phyloP scores from a whole-genome alignment of 2,888 invertebrate genomes.

The Agrotis puta region DNA sequence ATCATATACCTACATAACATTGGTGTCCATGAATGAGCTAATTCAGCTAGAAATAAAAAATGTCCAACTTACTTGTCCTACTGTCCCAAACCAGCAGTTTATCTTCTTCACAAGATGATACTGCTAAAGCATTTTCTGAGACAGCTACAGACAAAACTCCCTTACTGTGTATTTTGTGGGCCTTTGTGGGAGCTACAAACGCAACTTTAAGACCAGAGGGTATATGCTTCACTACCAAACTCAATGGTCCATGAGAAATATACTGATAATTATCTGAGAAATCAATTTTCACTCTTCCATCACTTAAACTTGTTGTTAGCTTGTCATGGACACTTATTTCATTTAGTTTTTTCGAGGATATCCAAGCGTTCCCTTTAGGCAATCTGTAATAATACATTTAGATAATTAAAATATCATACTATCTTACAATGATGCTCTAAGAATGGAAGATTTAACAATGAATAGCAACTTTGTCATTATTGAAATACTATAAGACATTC shows the following conservation, averaged over 20 bases:
- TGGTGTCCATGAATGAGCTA: neutral
- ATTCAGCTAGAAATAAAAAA: neutral
- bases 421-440: neutral
- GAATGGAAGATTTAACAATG: neutral
- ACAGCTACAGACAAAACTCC: slow-evolving; percentile 91
- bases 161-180: slow-evolving; percentile 86
- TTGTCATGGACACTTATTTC: slow-evolving; percentile 84
- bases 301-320: slow-evolving; percentile 79
- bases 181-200: slow-evolving; percentile 89
- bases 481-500: neutral
- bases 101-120: slow-evolving; percentile 92
- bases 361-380: slow-evolving; percentile 87
- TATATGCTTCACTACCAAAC: slow-evolving; percentile 85
- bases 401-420: slow-evolving; percentile 33
- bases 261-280: slow-evolving; percentile 84
- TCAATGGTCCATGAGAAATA: slow-evolving; percentile 81
- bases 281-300: slow-evolving; percentile 84
- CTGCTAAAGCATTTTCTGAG: slow-evolving; percentile 91
- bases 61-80: slow-evolving; percentile 86
- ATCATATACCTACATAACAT: neutral
- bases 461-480: neutral
- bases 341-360: slow-evolving; percentile 86
- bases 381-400: slow-evolving; percentile 74
- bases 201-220: slow-evolving; percentile 84
- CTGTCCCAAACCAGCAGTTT: slow-evolving; percentile 92